Base-by-base conservation (phyloP, 2,888 invertebrate species). In the Lycia hirtaria region DNA sequence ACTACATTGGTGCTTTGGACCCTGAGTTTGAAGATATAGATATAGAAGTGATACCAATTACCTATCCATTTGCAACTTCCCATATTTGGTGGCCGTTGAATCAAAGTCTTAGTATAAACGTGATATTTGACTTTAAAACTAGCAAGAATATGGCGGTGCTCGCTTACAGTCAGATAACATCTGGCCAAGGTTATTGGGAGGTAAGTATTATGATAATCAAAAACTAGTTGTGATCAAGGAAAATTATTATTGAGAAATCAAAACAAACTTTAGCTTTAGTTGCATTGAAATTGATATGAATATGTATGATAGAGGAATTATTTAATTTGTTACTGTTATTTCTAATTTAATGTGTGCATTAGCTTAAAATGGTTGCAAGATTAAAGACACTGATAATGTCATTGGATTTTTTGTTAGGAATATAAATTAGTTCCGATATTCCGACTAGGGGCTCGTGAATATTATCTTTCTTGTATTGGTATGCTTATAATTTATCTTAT, bases 1-100 rank as follows among this genome's bases (percentile, higher is more conserved):
- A 96, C 78, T 95, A 96, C 76, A 96, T 95, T 68, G 94, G 96
- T 32, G 94, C 96, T 5, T 85, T 97, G 62, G 95, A 96, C 72
- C 96, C 97, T 2, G 96, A 97, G 78, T 97, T 96, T 75, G 94
- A 95, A 74, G 97, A 97, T 76, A 94, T 95, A 48, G 96, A 97
- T 83, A 96, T 97, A 17, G 95, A 96, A 81, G 96, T 96, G 51
- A 96, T 98, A 78, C 97, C 98, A 30, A 96, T 98, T 72, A 98
- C 98, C 30, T 97, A 97, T 88, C 97, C 97, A 48, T 97, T 97
- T 83, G 96, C 97, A 58, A 96, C 97, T 47, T 97, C 97, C 62
- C 97, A 97, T 86, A 96, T 97, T 81, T 96, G 97, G 95, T 97
- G 97, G 96, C 96, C 96, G 43, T 94, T 96, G 80, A 94, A 95